These are phyloP conservation scores for Heptranchias perlo DNA, from an alignment of 2,113 vertebrate species.

Conservation along the genomic window DNA sequence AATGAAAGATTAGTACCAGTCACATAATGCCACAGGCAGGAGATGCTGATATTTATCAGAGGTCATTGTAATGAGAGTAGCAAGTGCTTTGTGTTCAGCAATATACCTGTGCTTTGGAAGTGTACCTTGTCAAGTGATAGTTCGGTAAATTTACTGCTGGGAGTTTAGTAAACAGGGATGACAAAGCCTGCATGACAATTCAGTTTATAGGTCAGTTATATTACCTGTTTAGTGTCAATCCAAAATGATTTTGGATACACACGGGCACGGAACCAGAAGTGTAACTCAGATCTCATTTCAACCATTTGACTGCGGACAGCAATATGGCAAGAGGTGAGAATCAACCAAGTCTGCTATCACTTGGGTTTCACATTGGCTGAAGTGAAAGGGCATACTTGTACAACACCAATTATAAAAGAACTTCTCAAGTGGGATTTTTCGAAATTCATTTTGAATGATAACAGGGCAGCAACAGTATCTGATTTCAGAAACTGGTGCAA, in stretches of 20 bases:
- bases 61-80: neutral
- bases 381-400: neutral
- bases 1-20: neutral
- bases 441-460: too few species aligned
- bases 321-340: neutral
- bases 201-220: neutral
- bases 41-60: neutral
- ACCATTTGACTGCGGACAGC: neutral
- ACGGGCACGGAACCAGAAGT: neutral
- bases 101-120: neutral
- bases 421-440: too few species aligned
- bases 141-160: too few species aligned
- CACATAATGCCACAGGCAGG: neutral
- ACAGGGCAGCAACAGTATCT: too few species aligned
- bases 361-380: neutral
- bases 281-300: neutral
- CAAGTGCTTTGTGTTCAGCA: neutral
- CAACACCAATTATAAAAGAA: too few species aligned
- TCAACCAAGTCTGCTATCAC: neutral
- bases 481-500: too few species aligned
- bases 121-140: neutral
- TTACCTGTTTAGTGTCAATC: neutral
- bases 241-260: neutral
- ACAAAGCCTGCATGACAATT: neutral
- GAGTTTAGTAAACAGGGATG: neutral